Evolutionary conservation across 35 echinoderm and acorn worm species (phyloP), one percentile per base, ranked within the genome.

Genomic region (Patiria miniata): DNA sequence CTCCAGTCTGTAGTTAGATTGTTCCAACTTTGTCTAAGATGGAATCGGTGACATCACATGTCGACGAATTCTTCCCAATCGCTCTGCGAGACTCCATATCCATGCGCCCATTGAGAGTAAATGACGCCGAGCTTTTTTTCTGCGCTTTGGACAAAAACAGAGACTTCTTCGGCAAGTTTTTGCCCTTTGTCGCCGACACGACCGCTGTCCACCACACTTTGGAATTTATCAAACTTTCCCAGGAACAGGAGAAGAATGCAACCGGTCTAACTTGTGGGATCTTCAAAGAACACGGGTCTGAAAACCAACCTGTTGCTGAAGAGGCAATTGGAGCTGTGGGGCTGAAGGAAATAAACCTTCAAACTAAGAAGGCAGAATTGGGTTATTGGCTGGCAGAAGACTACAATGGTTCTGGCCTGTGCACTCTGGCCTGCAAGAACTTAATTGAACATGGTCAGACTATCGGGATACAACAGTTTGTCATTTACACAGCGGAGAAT

Each of bases 41-140:
- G n/a, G n/a, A n/a, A n/a, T n/a, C n/a, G n/a, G n/a, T n/a, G n/a
- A n/a, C n/a, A n/a, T n/a, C n/a, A n/a, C n/a, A n/a, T n/a, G n/a
- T n/a, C n/a, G n/a, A n/a, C n/a, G n/a, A n/a, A n/a, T n/a, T 47
- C 12, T 80, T 80, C 78, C 78, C 78, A 44, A 42, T 80, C 14
- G 5, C 38, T 22, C 16, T 80, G 21, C 29, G 78, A 40, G 78
- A 80, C 8, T 80, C 78, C 1, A 23, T 80, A 3, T 80, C 39
- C 47, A 37, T 80, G 0, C 78, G 78, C 16, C 78, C 78, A 10
- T 10, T 80, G 47, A 37, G 39, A 39, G 78, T 39, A 23, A 52
- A 29, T 8, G 78, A 80, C 14, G 78, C 78, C 19, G 39, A 38
- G n/a, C 14, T 23, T 23, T 37, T 80, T 29, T 80, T 80, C 37